Conservation (phyloP, 2,113 vertebrate species). For the Anser cygnoides region DNA sequence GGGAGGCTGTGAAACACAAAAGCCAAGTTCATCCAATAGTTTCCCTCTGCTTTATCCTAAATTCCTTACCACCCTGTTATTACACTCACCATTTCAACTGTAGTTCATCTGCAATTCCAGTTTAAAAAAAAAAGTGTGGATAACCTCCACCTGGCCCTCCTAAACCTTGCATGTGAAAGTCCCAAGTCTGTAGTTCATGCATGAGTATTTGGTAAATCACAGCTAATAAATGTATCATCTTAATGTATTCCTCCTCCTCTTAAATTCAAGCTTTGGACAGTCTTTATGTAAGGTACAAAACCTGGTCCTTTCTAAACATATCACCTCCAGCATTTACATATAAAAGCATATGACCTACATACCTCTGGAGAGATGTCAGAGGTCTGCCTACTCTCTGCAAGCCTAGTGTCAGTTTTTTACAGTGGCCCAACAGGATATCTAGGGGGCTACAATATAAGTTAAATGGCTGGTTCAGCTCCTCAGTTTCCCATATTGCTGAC, state of each 20-base stretch:
- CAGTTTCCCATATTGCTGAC: not conserved
- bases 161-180: not conserved
- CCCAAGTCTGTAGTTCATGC: not conserved
- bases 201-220: not conserved
- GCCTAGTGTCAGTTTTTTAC: not conserved
- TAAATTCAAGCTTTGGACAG: not conserved
- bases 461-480: not conserved
- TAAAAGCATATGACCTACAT: not conserved
- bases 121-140: not conserved
- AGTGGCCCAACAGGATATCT: not conserved
- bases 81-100: not conserved
- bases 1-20: not conserved
- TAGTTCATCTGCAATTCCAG: not conserved
- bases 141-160: not conserved
- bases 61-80: not conserved
- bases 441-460: not conserved
- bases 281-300: not conserved
- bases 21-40: not conserved
- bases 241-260: not conserved
- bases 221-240: not conserved
- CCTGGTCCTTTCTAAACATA: not conserved
- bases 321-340: not conserved
- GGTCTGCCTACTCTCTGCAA: not conserved
- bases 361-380: not conserved
- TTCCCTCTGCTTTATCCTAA: not conserved